Conservation (phyloP, 2,113 vertebrate genomes). For the Vimba vimba region DNA sequence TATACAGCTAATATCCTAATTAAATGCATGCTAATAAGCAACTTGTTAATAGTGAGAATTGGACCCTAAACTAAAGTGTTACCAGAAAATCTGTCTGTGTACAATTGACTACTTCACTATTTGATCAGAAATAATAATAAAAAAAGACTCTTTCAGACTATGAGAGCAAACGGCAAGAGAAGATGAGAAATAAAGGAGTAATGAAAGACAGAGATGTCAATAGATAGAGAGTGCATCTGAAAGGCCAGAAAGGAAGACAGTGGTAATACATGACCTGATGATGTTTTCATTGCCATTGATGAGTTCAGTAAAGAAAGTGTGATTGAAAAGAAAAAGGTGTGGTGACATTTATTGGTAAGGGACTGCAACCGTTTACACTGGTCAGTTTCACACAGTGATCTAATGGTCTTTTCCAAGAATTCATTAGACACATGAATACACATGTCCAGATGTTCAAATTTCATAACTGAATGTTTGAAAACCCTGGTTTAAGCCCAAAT, state of each 20-base stretch:
- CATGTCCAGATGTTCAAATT: not conserved
- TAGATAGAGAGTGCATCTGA: not conserved
- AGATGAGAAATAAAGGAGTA: conserved; percentile 7
- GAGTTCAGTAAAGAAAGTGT: conserved; percentile 35
- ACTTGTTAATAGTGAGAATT: too few species aligned
- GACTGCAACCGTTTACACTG: not conserved
- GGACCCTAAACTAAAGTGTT: too few species aligned
- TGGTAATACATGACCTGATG: conserved; percentile 39
- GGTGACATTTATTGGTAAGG: conserved; percentile 30
- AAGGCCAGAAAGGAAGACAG: not conserved
- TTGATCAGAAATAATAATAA: not conserved
- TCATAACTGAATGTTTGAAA: not conserved
- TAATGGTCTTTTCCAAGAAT: not conserved
- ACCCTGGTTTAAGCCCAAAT: not conserved
- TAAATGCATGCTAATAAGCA: too few species aligned
- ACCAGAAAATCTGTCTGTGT: not conserved
- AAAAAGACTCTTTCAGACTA: not conserved
- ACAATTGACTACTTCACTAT: not conserved
- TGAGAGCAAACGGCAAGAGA: not conserved
- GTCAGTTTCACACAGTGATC: not conserved
- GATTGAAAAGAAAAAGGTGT: not conserved
- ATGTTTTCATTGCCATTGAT: conserved; percentile 49
- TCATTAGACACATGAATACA: not conserved
- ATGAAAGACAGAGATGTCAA: conserved; percentile 6
- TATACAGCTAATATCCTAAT: too few species aligned